Percentiles rank a stretch among this genome's conserved stretches.
phyloP scores from a whole-genome alignment of 2,797 vertebrate genomes.

The Siniperca obscura region DNA sequence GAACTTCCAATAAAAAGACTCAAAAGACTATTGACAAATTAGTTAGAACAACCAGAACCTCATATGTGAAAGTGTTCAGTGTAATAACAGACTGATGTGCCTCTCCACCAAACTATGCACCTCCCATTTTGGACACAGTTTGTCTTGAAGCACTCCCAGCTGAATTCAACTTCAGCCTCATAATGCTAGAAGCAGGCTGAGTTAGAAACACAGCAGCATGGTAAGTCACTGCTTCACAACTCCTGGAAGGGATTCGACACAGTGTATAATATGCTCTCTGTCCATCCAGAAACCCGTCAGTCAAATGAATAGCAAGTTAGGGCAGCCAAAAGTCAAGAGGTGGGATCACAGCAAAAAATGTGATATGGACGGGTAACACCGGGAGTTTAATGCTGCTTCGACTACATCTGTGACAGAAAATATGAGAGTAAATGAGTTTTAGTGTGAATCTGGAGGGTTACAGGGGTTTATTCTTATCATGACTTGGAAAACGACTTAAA shows the following conservation, averaged over 20 bases:
- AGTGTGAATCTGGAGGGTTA: slow-evolving; percentile 6
- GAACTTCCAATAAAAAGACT: slow-evolving; percentile 15
- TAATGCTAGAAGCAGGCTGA: slow-evolving; percentile 45
- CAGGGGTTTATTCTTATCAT: slow-evolving; percentile 34
- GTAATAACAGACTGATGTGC: slow-evolving; percentile 8
- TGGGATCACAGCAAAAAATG: slow-evolving; percentile 38
- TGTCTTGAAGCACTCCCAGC: slow-evolving; percentile 24
- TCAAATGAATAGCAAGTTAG: slow-evolving; percentile 45
- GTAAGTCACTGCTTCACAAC: slow-evolving; percentile 47
- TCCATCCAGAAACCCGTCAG: slow-evolving; percentile 70
- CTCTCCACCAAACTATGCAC: neutral
- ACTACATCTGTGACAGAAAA: slow-evolving; percentile 22
- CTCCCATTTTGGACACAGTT: neutral
- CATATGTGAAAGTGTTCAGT: slow-evolving; percentile 28
- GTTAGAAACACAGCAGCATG: slow-evolving; percentile 38
- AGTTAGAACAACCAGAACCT: slow-evolving; percentile 35
- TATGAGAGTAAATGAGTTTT: neutral
- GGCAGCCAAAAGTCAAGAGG: slow-evolving; percentile 74
- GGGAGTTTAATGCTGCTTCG: neutral
- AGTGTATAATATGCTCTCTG: slow-evolving; percentile 49
- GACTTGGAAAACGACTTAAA: slow-evolving; percentile 14
- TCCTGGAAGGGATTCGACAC: slow-evolving; percentile 75
- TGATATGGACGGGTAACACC: slow-evolving; percentile 22
- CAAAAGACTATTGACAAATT: slow-evolving; percentile 26
- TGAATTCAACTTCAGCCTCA: slow-evolving; percentile 29